Base-by-base conservation (phyloP, 1,140 invertebrate species). In the Periplaneta americana region DNA sequence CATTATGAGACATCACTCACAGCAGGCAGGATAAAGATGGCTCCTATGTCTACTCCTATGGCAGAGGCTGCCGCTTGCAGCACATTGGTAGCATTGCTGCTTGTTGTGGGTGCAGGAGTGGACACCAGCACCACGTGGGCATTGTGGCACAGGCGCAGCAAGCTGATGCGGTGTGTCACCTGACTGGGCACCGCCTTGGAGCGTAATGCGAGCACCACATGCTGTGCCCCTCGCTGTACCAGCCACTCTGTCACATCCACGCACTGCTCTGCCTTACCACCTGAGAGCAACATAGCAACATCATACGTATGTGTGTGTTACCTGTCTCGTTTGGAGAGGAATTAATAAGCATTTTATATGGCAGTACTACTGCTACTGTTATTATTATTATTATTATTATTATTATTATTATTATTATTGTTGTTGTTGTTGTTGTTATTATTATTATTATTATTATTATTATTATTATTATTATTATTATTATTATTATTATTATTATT, bases 181-280 rank as follows among this genome's bases (percentile, higher is more conserved):
- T 66, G 48, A n/a, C 28, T 66, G 6, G 48, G 28, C 48, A 66
- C 48, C 28, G 48, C 22, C 11, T 28, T 66, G 11, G 22, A 66
- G 48, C 5, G 10, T 28, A 66, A 28, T 33, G 75, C 75, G 31
- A 77, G 28, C 75, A 77, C 75, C 48, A 66, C 48, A n/a, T 66
- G 4, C 8, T 8, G 34, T 28, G 37, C 39, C n/a, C 79, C 79
- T 33, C 48, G 79, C 33, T 17, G 8, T 13, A 37, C 79, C 32
- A 80, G 37, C 79, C 79, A 80, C 33, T 80, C 79, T 22, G 79
- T 13, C 0, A 80, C 34, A 32, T 66, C 35, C 31, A 80, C 34
- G 34, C 79, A 80, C 28, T 74, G 15, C 17, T 80, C 79, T 11
- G 79, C 33, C 34, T 33, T 39, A 3, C 39, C 77, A 13, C 77